Percentiles rank a stretch among this genome's conserved stretches.
phyloP scores from a whole-genome alignment of 2,888 invertebrate genomes.

The Perizoma affinitatum region DNA sequence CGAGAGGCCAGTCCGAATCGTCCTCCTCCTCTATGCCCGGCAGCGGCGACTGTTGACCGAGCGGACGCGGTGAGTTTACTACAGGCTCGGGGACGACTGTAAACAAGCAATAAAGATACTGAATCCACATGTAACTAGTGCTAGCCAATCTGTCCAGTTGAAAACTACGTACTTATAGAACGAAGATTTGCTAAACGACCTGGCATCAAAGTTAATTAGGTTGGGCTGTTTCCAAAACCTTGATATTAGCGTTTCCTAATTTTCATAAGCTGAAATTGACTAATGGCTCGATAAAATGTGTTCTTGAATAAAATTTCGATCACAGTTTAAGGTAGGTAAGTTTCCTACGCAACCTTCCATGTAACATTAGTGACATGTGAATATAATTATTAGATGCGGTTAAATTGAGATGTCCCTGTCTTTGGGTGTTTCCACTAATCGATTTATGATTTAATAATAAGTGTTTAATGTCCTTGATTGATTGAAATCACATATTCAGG shows the following conservation, averaged over 20 bases:
- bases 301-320: constrained; percentile 4
- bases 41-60: constrained; percentile 88
- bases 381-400: too few relatives aligned
- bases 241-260: constrained; percentile 41
- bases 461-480: constrained; percentile 22
- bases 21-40: constrained; percentile 94
- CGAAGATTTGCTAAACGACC: constrained; percentile 54
- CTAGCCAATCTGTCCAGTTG: constrained; percentile 16
- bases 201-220: constrained; percentile 43
- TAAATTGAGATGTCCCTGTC: too few relatives aligned
- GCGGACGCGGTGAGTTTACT: constrained; percentile 82
- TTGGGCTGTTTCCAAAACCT: constrained; percentile 43
- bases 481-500: constrained; percentile 63
- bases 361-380: too few relatives aligned
- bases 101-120: constrained; percentile 66
- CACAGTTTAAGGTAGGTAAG: not conserved
- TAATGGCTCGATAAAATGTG: constrained; percentile 17
- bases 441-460: constrained; percentile 29
- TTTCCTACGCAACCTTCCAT: not conserved
- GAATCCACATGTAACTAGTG: constrained; percentile 46
- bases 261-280: constrained; percentile 32
- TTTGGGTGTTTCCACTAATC: constrained; percentile 22
- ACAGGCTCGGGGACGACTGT: constrained; percentile 82
- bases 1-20: constrained; percentile 85
- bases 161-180: constrained; percentile 38